These are phyloP conservation scores for Panzeria rudis DNA, from an alignment of 2,888 invertebrate species.

Conservation along the genomic window DNA sequence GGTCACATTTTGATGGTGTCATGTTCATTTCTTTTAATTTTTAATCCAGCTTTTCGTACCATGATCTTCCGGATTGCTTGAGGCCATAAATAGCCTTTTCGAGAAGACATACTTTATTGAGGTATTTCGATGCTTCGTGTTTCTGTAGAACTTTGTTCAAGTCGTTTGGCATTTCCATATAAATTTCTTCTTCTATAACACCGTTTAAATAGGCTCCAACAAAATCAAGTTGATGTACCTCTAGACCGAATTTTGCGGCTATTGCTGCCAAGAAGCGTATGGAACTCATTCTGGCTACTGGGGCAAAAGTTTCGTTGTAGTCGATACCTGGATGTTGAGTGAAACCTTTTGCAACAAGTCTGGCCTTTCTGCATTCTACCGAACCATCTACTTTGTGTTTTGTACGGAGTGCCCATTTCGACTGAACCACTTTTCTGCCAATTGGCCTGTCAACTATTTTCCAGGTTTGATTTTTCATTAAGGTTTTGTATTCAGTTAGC, in stretches of 20 bases:
- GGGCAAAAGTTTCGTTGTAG: conserved; percentile 77
- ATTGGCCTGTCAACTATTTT: conserved; percentile 71
- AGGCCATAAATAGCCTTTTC: conserved; percentile 73
- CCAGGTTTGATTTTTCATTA: conserved; percentile 73
- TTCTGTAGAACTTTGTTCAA: conserved; percentile 49
- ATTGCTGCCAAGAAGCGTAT: conserved; percentile 72
- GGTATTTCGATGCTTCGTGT: conserved; percentile 27
- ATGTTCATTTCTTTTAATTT: conserved; percentile 69
- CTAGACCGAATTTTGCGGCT: no score
- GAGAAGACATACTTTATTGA: conserved; percentile 68
- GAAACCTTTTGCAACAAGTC: conserved; percentile 77
- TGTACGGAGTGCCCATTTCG: conserved; percentile 75
- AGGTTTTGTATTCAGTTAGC: conserved; percentile 57
- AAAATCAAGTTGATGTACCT: conserved; percentile 72
- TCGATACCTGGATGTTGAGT: conserved; percentile 76
- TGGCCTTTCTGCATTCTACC: conserved; percentile 75
- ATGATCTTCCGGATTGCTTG: conserved; percentile 72
- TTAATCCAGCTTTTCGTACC: conserved; percentile 72
- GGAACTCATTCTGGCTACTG: conserved; percentile 73
- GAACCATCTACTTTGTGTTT: conserved; percentile 75
- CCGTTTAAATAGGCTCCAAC: conserved; percentile 74
- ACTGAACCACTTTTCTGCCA: conserved; percentile 74
- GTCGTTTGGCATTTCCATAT: conserved; percentile 68
- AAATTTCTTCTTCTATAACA: conserved; percentile 71
- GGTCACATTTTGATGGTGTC: conserved; percentile 55